Evolutionary conservation across 2,113 vertebrate genomes (phyloP).

Genomic region (Salminus brasiliensis): DNA sequence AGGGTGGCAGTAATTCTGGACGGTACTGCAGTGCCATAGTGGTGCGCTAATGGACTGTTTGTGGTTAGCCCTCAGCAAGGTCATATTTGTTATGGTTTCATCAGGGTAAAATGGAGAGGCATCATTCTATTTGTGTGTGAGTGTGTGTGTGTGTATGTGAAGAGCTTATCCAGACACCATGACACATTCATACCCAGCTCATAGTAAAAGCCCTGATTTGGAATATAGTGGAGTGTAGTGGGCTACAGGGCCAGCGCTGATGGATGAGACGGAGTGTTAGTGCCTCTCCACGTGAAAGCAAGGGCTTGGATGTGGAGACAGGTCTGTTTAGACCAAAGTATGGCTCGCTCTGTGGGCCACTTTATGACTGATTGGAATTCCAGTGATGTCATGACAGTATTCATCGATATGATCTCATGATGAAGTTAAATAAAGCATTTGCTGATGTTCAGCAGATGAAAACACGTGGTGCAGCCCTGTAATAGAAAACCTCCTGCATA

Average conservation of each 20-base stretch:
- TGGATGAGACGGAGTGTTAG: background rate
- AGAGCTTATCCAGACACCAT: slow-evolving; percentile 20
- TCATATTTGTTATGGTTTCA: slow-evolving; percentile 21
- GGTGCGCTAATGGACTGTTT: slow-evolving; percentile 1
- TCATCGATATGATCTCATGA: background rate
- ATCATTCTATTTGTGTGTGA: background rate
- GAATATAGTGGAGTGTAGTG: background rate
- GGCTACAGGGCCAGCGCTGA: background rate
- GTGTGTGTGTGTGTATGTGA: background rate
- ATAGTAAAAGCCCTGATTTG: background rate
- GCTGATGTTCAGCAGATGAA: background rate
- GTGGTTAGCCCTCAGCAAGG: background rate
- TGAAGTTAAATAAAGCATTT: no score
- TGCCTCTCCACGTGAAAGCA: background rate
- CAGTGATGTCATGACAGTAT: background rate
- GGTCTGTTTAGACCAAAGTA: background rate
- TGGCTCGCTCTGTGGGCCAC: background rate
- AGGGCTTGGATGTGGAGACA: background rate
- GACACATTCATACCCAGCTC: slow-evolving; percentile 19
- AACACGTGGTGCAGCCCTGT: background rate
- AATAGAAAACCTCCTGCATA: background rate
- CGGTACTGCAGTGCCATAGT: background rate
- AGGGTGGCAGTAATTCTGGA: background rate
- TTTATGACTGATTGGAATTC: background rate
- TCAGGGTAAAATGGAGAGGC: slow-evolving; percentile 15